Evolutionary conservation across 2,113 vertebrate genomes (phyloP).

Genomic region (Actinemys pallida): DNA sequence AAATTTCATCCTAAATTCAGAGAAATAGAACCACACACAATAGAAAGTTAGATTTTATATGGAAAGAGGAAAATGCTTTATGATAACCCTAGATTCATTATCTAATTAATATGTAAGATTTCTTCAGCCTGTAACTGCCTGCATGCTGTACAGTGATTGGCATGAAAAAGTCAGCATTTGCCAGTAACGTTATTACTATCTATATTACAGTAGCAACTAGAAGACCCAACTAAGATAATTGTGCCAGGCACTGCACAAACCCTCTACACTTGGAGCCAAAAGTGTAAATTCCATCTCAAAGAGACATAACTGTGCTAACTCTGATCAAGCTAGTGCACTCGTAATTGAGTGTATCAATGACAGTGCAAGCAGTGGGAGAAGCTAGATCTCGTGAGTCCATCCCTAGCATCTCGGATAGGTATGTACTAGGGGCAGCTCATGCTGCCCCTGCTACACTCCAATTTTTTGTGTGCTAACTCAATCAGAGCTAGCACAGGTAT

Average conservation of each 20-base stretch:
- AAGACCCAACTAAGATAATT: not conserved
- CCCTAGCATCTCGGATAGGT: not conserved
- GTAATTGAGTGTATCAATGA: not conserved
- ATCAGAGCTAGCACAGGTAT: not conserved
- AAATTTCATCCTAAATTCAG: slow-evolving; percentile 91
- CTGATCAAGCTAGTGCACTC: not conserved
- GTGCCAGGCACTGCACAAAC: not conserved
- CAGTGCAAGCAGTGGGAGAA: not conserved
- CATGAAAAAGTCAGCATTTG: not conserved
- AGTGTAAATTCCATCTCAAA: not conserved
- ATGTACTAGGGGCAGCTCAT: not conserved
- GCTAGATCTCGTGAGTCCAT: not conserved
- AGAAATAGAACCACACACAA: slow-evolving; percentile 10
- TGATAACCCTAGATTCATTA: not conserved
- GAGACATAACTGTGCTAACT: not conserved
- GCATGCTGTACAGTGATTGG: not conserved
- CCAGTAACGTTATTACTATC: not conserved
- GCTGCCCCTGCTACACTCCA: not conserved
- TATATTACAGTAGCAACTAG: not conserved
- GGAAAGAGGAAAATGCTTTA: not conserved
- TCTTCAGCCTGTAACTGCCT: not conserved
- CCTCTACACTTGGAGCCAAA: not conserved
- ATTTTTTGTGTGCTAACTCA: not conserved
- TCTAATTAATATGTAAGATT: not conserved
- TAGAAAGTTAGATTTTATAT: not conserved